phyloP scores from a whole-genome alignment of 1,140 invertebrate species.

The Ctenoplectra terminalis region DNA sequence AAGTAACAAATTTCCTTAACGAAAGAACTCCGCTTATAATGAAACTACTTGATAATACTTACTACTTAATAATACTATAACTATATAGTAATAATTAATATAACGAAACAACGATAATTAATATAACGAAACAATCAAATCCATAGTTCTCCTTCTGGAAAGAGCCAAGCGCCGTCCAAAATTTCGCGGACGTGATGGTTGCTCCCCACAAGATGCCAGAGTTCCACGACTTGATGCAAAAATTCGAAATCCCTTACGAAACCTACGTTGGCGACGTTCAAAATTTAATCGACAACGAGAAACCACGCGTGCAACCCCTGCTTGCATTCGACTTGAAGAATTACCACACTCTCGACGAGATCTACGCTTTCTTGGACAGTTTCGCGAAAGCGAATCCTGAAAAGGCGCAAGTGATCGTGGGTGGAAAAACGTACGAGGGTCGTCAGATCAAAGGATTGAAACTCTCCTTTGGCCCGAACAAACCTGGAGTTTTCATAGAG shows the following conservation, averaged over 20 bases:
- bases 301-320: conserved; percentile 4
- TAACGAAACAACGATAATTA: no score
- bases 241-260: conserved; percentile 51
- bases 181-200: conserved; percentile 76
- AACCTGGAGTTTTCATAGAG: conserved; percentile 84
- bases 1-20: no score
- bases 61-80: no score
- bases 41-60: no score
- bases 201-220: conserved; percentile 62
- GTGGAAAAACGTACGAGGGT: conserved; percentile 85
- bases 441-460: conserved; percentile 86
- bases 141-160: conserved; percentile 76
- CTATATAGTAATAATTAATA: background rate
- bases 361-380: conserved; percentile 81
- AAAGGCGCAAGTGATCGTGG: conserved; percentile 82
- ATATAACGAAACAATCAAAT: background rate
- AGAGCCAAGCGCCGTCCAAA: conserved; percentile 57
- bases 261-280: conserved; percentile 74
- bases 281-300: conserved; percentile 72
- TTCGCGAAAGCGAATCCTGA: conserved; percentile 81
- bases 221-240: conserved; percentile 71
- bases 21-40: no score
- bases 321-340: conserved; percentile 77
- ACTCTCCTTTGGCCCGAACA: conserved; percentile 81
- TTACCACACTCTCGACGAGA: conserved; percentile 84